Evolutionary conservation across 2,113 vertebrate genomes (phyloP), one percentile per base, ranked within the genome.

Genomic region (Circaetus cinerascens): DNA sequence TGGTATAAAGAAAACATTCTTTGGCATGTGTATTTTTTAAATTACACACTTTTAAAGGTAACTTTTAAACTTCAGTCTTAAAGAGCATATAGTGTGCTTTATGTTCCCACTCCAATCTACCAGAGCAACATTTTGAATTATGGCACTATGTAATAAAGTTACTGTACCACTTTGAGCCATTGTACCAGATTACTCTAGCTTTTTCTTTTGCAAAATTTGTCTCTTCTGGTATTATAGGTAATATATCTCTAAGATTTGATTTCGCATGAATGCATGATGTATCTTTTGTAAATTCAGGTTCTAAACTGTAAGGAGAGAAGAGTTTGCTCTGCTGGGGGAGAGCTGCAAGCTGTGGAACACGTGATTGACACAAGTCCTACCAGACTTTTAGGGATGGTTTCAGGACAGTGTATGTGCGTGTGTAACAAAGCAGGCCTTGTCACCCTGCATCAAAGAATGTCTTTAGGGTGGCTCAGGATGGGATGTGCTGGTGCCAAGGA

Each of bases 201-300:
- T 51, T 36, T 59, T 60, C 8, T 71, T 72, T 62, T 38, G 11
- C 21, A 71, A 64, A 55, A 71, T 27, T 48, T 53, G 8, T 43
- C 11, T 46, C 14, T 53, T 69, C 34, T 79, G 3, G 7, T 74
- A 36, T 51, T 63, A 74, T 11, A 36, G 30, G 8, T 26, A 69
- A 5, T 48, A 23, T 60, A 60, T 60, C 38, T 46, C 32, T 55
- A 26, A 38, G 26, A 59, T 20, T 63, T 38, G 15, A 34, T 69
- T 80, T 72, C 0, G 1, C 0, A 0, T 40, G 34, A 30, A 50
- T 56, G 45, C 32, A 11, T 26, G 23, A 19, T 15, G 13, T 32
- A 11, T n/a, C 12, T 57, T 59, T 66, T 26, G 15, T 50, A 48
- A 72, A 38, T 29, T 46, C 19, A 18, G 30, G 3, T 50, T 30